phyloP scores from a whole-genome alignment of 2,888 invertebrate genomes.

The Slavum lentiscoides region DNA sequence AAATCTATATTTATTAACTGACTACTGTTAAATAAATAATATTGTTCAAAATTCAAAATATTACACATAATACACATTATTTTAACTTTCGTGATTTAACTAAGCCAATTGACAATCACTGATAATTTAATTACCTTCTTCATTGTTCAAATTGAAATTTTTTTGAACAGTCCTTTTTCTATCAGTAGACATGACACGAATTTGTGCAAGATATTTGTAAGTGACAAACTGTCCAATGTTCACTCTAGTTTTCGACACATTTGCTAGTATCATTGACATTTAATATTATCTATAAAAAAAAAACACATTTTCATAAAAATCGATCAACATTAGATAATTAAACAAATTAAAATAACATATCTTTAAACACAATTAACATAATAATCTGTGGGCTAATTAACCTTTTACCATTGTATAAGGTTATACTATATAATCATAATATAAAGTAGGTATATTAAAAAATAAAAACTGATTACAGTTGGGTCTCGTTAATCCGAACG shows the following conservation, averaged over 20 bases:
- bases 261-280: slow-evolving; percentile 41
- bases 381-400: too few species aligned
- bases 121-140: slow-evolving; percentile 16
- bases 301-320: neutral
- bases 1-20: slow-evolving; percentile 1
- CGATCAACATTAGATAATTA: too few species aligned
- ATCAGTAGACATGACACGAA: slow-evolving; percentile 29
- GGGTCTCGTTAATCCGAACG: too few species aligned
- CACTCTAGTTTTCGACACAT: slow-evolving; percentile 25
- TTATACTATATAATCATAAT: too few species aligned
- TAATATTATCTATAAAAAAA: slow-evolving; percentile 10
- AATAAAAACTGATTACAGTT: too few species aligned
- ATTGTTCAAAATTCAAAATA: neutral
- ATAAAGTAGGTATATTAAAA: too few species aligned
- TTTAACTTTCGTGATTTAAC: neutral
- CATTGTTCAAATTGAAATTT: neutral
- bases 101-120: neutral
- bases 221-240: neutral
- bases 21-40: neutral
- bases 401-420: too few species aligned
- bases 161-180: slow-evolving; percentile 20
- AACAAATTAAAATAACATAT: too few species aligned
- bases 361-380: too few species aligned
- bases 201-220: neutral
- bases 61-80: neutral